These are phyloP conservation scores for Myanophis thanlyinensis DNA, from an alignment of 2,113 vertebrate species.

Conservation along the genomic window DNA sequence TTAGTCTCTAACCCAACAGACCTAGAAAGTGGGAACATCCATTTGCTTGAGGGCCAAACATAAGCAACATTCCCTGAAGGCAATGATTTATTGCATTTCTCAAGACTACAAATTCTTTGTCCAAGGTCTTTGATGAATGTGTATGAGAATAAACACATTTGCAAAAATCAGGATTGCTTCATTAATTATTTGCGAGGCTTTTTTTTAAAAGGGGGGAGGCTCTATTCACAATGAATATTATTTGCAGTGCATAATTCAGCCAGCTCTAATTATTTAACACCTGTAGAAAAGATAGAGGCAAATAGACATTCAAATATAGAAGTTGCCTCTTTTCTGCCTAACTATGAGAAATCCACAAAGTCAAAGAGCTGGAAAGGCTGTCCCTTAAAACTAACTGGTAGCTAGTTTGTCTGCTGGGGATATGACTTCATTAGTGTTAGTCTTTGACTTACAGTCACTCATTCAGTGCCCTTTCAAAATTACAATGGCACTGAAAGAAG, in stretches of 20 bases:
- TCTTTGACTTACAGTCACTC: neutral
- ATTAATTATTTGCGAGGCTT: conserved; percentile 53
- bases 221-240: conserved; percentile 68
- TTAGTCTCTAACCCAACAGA: neutral
- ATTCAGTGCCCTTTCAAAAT: neutral
- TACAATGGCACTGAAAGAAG: neutral
- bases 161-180: conserved; percentile 34
- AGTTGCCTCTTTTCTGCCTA: conserved; percentile 62
- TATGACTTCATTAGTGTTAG: neutral
- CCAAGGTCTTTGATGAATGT: conserved; percentile 36
- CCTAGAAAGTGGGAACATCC: neutral
- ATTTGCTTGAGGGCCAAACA: neutral
- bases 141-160: conserved; percentile 35
- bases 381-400: conserved; percentile 38
- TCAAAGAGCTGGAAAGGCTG: conserved; percentile 40
- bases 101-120: conserved; percentile 32
- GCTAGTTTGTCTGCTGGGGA: conserved; percentile 38
- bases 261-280: conserved; percentile 68
- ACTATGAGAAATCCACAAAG: conserved; percentile 48
- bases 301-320: conserved; percentile 57
- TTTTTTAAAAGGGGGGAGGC: neutral
- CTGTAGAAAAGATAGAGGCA: conserved; percentile 60
- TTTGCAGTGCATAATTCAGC: conserved; percentile 68
- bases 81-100: conserved; percentile 8
- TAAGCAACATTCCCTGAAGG: conserved; percentile 9